Conservation (phyloP, 2,888 invertebrate genomes). For the Malacosoma neustria region DNA sequence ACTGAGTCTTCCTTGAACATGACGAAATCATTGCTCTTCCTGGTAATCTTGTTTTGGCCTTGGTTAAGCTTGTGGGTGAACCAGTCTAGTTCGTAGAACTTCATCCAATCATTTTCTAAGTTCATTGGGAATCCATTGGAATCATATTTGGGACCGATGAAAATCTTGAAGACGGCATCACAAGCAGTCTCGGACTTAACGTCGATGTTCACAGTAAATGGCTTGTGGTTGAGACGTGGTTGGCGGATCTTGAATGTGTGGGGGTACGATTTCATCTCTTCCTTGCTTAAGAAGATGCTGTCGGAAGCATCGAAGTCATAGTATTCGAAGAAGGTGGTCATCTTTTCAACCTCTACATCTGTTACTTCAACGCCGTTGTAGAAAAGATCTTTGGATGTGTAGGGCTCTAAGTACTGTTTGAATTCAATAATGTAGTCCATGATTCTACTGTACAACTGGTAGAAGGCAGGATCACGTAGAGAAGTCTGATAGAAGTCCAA, state of each 20-base stretch:
- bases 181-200: conserved; percentile 74
- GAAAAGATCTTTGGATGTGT: conserved; percentile 70
- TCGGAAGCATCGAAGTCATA: conserved; percentile 78
- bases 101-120: conserved; percentile 71
- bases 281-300: conserved; percentile 39
- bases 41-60: conserved; percentile 79
- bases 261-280: conserved; percentile 41
- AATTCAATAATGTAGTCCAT: conserved; percentile 73
- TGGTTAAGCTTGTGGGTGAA: conserved; percentile 73
- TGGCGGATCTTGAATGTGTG: conserved; percentile 75
- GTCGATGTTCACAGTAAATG: conserved; percentile 76
- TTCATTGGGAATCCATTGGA: conserved; percentile 63
- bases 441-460: conserved; percentile 78
- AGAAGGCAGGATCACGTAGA: conserved; percentile 82
- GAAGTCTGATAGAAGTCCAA: conserved; percentile 78
- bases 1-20: conserved; percentile 77
- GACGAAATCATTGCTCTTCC: conserved; percentile 78
- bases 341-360: conserved; percentile 74
- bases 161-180: conserved; percentile 77
- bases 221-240: conserved; percentile 81
- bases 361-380: conserved; percentile 77
- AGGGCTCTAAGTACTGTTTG: conserved; percentile 73
- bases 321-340: conserved; percentile 79
- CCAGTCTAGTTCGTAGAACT: conserved; percentile 77
- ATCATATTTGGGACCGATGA: conserved; percentile 82